A percentile compares a stretch with the other conserved stretches of the same genome.
Evolutionary conservation across 2,113 vertebrate species (phyloP).

Genomic region (Thymallus thymallus): DNA sequence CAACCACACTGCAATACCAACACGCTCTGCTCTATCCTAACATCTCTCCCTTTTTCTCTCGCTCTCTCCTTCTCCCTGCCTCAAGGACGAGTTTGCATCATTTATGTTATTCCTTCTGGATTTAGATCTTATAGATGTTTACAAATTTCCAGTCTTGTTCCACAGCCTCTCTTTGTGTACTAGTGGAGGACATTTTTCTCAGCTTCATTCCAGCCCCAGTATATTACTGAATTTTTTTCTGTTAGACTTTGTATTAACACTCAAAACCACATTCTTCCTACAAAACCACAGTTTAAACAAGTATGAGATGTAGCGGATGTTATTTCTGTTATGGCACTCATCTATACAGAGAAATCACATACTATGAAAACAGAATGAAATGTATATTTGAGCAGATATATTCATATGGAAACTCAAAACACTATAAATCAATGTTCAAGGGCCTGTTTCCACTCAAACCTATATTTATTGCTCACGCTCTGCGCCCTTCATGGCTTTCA

Average conservation of each 20-base stretch:
- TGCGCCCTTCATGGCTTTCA: background rate
- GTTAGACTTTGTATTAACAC: background rate
- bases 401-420: slow-evolving; percentile 2
- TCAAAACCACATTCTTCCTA: background rate
- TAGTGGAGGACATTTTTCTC: background rate
- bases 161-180: slow-evolving; percentile 1
- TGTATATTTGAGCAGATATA: background rate
- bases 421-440: background rate
- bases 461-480: background rate
- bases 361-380: background rate
- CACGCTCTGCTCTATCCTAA: background rate
- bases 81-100: background rate
- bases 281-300: background rate
- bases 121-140: slow-evolving; percentile 3
- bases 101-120: slow-evolving; percentile 1
- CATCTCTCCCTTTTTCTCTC: background rate
- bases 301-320: background rate
- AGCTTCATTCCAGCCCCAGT: background rate
- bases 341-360: slow-evolving; percentile 1
- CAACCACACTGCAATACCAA: background rate
- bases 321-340: background rate
- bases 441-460: background rate
- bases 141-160: background rate
- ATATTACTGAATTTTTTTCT: background rate
- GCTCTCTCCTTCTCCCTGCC: background rate